Percentiles rank a stretch among this genome's conserved stretches.
These are phyloP conservation scores for Axea sp. DNA, from an alignment of 2,888 invertebrate species.

Conservation along the genomic window DNA sequence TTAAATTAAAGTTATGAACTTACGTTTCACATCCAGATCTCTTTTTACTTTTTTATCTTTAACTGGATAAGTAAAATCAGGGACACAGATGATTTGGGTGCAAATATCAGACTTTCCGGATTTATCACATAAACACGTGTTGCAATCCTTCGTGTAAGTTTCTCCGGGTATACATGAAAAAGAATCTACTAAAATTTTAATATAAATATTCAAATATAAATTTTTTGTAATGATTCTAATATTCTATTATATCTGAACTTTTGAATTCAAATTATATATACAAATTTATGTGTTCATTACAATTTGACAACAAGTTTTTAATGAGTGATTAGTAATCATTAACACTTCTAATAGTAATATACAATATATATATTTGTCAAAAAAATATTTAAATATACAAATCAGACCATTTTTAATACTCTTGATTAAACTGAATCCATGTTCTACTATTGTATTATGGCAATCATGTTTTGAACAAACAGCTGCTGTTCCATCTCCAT, in stretches of 20 bases:
- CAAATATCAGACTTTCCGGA: constrained; percentile 27
- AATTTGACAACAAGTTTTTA: too few relatives aligned
- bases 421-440: neutral
- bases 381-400: too few relatives aligned
- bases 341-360: too few relatives aligned
- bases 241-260: too few relatives aligned
- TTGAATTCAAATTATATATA: too few relatives aligned
- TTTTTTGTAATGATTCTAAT: too few relatives aligned
- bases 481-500: constrained; percentile 6
- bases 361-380: too few relatives aligned
- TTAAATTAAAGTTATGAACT: neutral
- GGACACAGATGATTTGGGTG: constrained; percentile 14
- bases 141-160: constrained; percentile 26
- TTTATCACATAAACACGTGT: constrained; percentile 34
- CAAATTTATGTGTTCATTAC: too few relatives aligned
- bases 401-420: neutral
- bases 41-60: constrained; percentile 16
- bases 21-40: constrained; percentile 34
- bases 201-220: neutral
- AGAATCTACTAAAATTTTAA: neutral
- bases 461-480: neutral
- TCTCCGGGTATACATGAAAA: constrained; percentile 28
- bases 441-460: neutral
- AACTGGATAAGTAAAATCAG: neutral
- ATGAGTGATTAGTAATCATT: too few relatives aligned